Evolutionary conservation across 2,888 invertebrate species (phyloP).

Genomic region (Phrixothrix hirtus): DNA sequence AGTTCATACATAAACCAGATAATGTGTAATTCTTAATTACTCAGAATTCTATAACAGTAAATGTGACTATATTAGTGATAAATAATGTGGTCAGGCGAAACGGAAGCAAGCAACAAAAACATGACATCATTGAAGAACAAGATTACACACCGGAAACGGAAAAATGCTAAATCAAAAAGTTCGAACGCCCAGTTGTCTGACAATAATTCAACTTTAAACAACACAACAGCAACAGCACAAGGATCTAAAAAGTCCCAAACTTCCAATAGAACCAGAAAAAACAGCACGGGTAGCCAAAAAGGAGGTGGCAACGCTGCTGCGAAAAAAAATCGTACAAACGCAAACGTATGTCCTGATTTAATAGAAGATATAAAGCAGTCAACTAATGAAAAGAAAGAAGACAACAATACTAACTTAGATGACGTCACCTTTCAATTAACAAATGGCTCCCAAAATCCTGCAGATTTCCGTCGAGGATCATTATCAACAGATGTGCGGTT

Average conservation of each 20-base stretch:
- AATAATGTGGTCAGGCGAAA: constrained; percentile 55
- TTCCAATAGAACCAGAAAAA: constrained; percentile 10
- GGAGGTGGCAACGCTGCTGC: background rate
- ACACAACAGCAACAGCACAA: constrained; percentile 1
- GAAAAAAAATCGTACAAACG: constrained; percentile 8
- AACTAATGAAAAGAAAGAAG: constrained; percentile 10
- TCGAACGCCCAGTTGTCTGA: constrained; percentile 33
- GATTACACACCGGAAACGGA: constrained; percentile 54
- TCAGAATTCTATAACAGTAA: constrained; percentile 24
- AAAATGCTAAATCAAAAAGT: constrained; percentile 44
- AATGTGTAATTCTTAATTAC: constrained; percentile 15
- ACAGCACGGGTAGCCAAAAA: constrained; percentile 18
- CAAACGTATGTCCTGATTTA: constrained; percentile 23
- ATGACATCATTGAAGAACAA: constrained; percentile 54
- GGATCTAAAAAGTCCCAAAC: constrained; percentile 20
- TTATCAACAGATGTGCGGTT: constrained; percentile 19
- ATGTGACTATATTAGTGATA: constrained; percentile 29
- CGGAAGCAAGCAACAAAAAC: constrained; percentile 49
- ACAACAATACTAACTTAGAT: constrained; percentile 15
- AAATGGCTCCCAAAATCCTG: constrained; percentile 14
- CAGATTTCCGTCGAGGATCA: constrained; percentile 17
- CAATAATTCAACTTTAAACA: constrained; percentile 19
- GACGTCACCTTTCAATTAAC: constrained; percentile 25
- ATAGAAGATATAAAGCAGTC: constrained; percentile 23
- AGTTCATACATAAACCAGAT: background rate